Percentiles rank a stretch among this genome's conserved stretches.
These are phyloP conservation scores for Steatornis caripensis DNA, from an alignment of 2,113 vertebrate species.

Conservation along the genomic window DNA sequence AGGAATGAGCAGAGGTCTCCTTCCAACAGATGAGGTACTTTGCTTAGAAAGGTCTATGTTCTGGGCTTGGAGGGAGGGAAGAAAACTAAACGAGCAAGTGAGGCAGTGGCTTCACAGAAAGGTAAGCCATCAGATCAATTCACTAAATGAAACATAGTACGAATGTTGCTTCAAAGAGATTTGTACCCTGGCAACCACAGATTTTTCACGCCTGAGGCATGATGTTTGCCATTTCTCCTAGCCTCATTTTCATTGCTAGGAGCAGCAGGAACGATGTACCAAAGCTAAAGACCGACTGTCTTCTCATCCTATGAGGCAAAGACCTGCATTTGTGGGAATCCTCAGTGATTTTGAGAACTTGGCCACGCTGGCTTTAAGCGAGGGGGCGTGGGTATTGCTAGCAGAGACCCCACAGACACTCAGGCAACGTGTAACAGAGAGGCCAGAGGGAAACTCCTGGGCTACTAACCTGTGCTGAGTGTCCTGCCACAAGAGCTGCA, in stretches of 20 bases:
- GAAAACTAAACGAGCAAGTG: not conserved
- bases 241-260: not conserved
- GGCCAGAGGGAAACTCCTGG: not conserved
- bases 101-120: not conserved
- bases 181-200: not conserved
- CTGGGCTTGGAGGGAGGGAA: not conserved
- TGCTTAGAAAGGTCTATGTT: not conserved
- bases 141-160: not conserved
- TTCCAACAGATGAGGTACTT: not conserved
- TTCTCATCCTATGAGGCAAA: not conserved
- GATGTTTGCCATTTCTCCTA: not conserved
- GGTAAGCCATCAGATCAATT: not conserved
- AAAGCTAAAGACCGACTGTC: not conserved
- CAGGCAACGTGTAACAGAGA: fast-evolving
- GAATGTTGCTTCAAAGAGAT: not conserved
- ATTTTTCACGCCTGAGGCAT: not conserved
- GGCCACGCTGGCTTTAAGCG: not conserved
- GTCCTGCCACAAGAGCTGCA: not conserved
- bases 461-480: not conserved
- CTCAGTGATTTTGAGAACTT: not conserved
- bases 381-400: not conserved
- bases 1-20: not conserved
- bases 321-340: not conserved
- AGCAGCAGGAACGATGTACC: not conserved
- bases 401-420: fast-evolving